Evolutionary conservation across 2,888 invertebrate species (phyloP).

Genomic region (Leptinotarsa tumamoca): DNA sequence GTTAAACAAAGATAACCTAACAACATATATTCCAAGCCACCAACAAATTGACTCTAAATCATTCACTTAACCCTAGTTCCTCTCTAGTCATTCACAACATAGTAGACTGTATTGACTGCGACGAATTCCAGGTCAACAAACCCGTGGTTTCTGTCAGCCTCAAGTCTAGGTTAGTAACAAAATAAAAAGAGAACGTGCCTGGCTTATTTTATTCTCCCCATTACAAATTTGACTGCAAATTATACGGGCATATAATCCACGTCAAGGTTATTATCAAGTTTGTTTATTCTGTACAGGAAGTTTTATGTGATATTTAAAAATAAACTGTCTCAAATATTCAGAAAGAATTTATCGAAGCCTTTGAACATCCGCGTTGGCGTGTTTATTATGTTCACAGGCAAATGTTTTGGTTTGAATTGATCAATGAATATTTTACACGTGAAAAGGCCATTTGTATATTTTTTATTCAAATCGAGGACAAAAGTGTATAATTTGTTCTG

Average conservation of each 20-base stretch:
- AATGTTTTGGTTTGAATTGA: constrained; percentile 1
- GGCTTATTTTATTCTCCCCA: constrained; percentile 7
- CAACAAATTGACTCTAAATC: neutral
- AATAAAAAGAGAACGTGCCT: constrained; percentile 27
- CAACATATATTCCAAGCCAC: no score
- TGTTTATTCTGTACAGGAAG: constrained; percentile 20
- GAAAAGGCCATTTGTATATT: neutral
- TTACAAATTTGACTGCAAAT: constrained; percentile 1
- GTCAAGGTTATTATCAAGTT: constrained; percentile 21
- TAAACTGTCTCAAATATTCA: constrained; percentile 11
- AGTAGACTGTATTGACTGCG: neutral
- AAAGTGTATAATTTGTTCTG: no score
- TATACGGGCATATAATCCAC: constrained; percentile 8
- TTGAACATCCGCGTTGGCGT: constrained; percentile 14
- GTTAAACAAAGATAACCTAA: no score
- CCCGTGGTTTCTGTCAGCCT: constrained; percentile 9
- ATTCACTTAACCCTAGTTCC: neutral
- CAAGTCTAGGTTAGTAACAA: constrained; percentile 28
- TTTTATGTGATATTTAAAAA: constrained; percentile 18
- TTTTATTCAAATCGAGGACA: neutral
- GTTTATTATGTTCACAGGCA: constrained; percentile 3
- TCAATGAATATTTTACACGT: constrained; percentile 1
- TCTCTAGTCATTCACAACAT: neutral
- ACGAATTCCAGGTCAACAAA: constrained; percentile 15
- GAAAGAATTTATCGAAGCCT: constrained; percentile 1